Percentiles rank a stretch among this genome's conserved stretches.
These are phyloP conservation scores for Spinus olivaceus DNA, from an alignment of 2,797 vertebrate species.

Conservation along the genomic window DNA sequence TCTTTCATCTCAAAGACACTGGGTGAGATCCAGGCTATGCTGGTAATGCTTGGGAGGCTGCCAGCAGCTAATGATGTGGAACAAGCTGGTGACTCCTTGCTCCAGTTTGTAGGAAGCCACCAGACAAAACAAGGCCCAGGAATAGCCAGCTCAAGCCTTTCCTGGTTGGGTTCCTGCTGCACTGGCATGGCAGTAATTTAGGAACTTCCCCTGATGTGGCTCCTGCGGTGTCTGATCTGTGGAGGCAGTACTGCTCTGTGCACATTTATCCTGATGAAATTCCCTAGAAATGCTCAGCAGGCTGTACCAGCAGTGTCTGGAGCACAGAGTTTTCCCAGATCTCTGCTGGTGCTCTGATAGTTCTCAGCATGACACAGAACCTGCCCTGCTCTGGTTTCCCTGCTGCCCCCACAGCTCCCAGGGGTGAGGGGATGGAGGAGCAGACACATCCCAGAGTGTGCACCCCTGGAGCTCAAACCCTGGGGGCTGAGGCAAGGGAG, in stretches of 20 bases:
- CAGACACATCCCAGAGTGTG: no score
- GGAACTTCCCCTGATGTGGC: slow-evolving; percentile 41
- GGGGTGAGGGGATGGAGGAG: not conserved
- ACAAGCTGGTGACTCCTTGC: slow-evolving; percentile 48
- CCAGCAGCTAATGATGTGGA: slow-evolving; percentile 53
- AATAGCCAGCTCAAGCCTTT: slow-evolving; percentile 13
- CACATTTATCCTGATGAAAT: not conserved
- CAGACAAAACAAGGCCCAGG: slow-evolving; percentile 63
- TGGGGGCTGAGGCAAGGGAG: not conserved
- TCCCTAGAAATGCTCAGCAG: slow-evolving; percentile 28
- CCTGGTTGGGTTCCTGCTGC: slow-evolving; percentile 9
- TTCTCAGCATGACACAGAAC: not conserved
- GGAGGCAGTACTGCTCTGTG: not conserved
- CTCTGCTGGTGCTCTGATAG: not conserved
- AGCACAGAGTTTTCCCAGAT: not conserved
- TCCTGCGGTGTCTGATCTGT: slow-evolving; percentile 44
- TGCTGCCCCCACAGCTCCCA: not conserved
- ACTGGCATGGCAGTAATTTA: slow-evolving; percentile 17
- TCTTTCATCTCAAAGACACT: slow-evolving; percentile 37
- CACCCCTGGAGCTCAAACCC: not conserved
- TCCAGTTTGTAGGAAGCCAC: slow-evolving; percentile 53
- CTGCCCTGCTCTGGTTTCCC: not conserved
- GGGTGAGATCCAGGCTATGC: slow-evolving; percentile 34
- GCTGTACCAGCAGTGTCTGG: slow-evolving; percentile 9
- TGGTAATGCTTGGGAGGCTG: slow-evolving; percentile 56